Conservation (phyloP, 2,113 vertebrate species). For the Tragelaphus scriptus region DNA sequence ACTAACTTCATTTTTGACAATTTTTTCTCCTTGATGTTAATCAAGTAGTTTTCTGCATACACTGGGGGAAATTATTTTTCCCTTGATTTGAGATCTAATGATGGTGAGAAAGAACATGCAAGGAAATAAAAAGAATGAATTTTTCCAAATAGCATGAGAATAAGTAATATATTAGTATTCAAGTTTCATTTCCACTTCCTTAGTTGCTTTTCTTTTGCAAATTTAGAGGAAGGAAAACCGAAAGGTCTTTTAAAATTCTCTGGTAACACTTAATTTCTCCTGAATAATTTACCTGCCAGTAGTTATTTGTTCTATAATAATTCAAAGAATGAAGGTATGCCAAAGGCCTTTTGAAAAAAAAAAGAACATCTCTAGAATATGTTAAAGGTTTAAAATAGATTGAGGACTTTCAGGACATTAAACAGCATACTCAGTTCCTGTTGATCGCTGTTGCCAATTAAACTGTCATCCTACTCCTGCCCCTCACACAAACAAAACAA, state of each 20-base stretch:
- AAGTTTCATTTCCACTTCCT: slow-evolving; percentile 67
- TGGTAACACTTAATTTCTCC: slow-evolving; percentile 75
- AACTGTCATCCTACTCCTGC: not conserved
- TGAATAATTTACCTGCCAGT: slow-evolving; percentile 79
- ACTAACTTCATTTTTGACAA: slow-evolving; percentile 43
- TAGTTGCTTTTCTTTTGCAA: slow-evolving; percentile 68
- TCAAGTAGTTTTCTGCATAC: slow-evolving; percentile 3
- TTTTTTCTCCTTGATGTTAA: slow-evolving; percentile 34
- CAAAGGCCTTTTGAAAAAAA: not conserved
- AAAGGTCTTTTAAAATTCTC: slow-evolving; percentile 75
- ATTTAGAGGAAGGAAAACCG: slow-evolving; percentile 71
- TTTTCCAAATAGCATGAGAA: slow-evolving; percentile 43
- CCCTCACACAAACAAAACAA: not conserved
- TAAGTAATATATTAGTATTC: slow-evolving; percentile 69
- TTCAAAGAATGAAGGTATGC: slow-evolving; percentile 72
- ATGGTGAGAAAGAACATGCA: slow-evolving; percentile 38
- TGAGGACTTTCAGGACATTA: slow-evolving; percentile 58
- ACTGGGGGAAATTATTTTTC: slow-evolving; percentile 13
- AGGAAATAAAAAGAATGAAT: slow-evolving; percentile 49
- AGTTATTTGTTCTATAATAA: slow-evolving; percentile 76
- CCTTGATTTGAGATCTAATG: slow-evolving; percentile 53
- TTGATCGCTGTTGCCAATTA: slow-evolving; percentile 24
- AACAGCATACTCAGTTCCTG: slow-evolving; percentile 29
- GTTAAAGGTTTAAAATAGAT: slow-evolving; percentile 67
- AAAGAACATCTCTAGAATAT: slow-evolving; percentile 48